These are phyloP conservation scores for Mystacornis crossleyi DNA, from an alignment of 2,113 vertebrate genomes.

Conservation along the genomic window DNA sequence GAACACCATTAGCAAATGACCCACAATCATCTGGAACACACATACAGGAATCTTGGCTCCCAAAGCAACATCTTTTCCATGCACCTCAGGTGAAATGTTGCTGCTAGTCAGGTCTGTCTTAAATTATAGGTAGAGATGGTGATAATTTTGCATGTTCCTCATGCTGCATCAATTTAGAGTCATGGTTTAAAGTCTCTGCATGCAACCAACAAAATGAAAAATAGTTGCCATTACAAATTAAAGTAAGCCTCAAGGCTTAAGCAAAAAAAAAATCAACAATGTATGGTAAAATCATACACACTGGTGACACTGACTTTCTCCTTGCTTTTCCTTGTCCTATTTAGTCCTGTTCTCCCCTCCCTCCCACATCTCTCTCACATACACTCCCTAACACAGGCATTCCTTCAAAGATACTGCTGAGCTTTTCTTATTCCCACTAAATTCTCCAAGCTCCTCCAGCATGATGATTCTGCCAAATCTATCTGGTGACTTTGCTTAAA, in stretches of 20 bases:
- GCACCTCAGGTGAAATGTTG: neutral
- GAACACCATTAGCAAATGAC: neutral
- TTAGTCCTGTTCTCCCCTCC: neutral
- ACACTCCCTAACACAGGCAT: neutral
- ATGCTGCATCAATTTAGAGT: neutral
- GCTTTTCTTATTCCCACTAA: neutral
- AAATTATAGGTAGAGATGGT: neutral
- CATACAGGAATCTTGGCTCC: neutral
- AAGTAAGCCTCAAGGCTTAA: neutral
- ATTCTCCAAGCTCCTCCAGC: neutral
- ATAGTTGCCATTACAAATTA: neutral
- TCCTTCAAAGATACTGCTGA: neutral
- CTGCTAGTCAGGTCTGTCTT: neutral
- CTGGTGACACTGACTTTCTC: neutral
- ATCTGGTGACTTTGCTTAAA: neutral
- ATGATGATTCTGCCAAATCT: neutral
- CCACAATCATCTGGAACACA: neutral
- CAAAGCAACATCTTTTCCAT: neutral
- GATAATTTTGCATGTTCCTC: neutral
- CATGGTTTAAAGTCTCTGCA: neutral
- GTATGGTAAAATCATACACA: neutral
- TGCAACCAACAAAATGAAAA: neutral
- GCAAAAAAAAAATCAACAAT: neutral
- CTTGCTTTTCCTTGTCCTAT: neutral
- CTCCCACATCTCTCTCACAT: neutral